Base-by-base conservation (phyloP, 2,113 vertebrate species). In the Tachysurus fulvidraco region DNA sequence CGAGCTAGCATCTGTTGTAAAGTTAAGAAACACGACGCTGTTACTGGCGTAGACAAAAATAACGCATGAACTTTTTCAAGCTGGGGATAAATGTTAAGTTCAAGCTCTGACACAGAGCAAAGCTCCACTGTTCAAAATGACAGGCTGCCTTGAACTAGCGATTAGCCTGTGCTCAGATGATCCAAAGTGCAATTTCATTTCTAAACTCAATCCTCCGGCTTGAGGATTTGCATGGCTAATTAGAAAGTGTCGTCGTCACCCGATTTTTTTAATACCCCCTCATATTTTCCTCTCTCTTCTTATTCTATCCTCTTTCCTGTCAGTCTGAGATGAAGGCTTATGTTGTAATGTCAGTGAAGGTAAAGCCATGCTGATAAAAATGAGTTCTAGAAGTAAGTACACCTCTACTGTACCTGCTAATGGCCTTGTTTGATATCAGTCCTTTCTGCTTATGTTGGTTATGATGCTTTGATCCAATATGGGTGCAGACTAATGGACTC, bases 211-310 rank as follows among this genome's bases (percentile, higher is more conserved):
- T 94, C 92, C 91, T 69, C 86, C 93, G 90, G 91, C 88, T 92
- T 84, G 90, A 85, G 93, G 93, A 87, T 81, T 94, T 93, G 88
- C 92, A 93, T 94, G 93, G 92, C 92, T 96, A 95, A 96, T 94
- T 94, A 93, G 93, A 94, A 86, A 83, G 91, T 88, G 78, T 89
- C 88, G 86, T 77, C 84, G 71, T 88, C 77, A 12, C 62, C 36
- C 36, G 36, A 86, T 81, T 73, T 86, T 76, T 91, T 92, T 50
- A 50, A 7, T 90, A 88, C 83, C 67, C 87, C 85, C 83, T 50
- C 36, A 91, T 92, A 89, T 89, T 83, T 62, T 87, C 86, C 86
- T 80, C 8, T 79, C n/a, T 86, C 85, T 85, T 89, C 85, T 79
- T 79, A 36, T 65, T 85, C 94, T 90, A 74, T 90, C 93, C 92